These are phyloP conservation scores for Drosophila kambysellisi DNA, from an alignment of 2,888 invertebrate species.

Conservation along the genomic window DNA sequence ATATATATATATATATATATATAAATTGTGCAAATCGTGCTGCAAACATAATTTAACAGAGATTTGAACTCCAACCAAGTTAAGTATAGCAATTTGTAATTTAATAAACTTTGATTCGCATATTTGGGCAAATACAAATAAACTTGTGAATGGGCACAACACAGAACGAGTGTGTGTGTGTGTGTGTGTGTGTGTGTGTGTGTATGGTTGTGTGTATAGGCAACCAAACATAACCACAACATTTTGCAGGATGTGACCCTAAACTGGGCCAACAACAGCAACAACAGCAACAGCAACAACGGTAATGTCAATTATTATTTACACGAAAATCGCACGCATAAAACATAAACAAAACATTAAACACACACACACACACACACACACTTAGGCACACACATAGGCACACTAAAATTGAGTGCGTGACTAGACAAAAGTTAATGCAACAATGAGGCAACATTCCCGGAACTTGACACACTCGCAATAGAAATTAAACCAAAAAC, in stretches of 20 bases:
- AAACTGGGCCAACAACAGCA: constrained; percentile 20
- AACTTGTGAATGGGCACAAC: constrained; percentile 17
- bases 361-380: not conserved
- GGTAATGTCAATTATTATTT: constrained; percentile 71
- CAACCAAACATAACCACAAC: constrained; percentile 10
- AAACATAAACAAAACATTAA: constrained; percentile 6
- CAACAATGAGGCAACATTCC: not conserved
- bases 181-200: not conserved
- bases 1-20: no score
- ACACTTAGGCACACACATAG: not conserved
- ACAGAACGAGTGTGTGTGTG: not conserved
- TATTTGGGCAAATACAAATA: constrained; percentile 60
- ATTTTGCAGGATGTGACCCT: constrained; percentile 5
- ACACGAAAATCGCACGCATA: constrained; percentile 60
- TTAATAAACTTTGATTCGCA: constrained; percentile 69
- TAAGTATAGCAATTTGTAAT: constrained; percentile 64
- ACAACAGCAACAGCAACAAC: constrained; percentile 13
- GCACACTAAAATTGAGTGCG: not conserved
- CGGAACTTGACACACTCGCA: not conserved
- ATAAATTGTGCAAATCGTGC: no score
- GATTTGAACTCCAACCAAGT: constrained; percentile 9
- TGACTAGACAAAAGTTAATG: constrained; percentile 1
- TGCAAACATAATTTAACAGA: not conserved
- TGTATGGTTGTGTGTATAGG: not conserved
- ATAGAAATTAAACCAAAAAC: not conserved